phyloP scores from a whole-genome alignment of 2,113 vertebrate genomes.

The Rallus limicola region DNA sequence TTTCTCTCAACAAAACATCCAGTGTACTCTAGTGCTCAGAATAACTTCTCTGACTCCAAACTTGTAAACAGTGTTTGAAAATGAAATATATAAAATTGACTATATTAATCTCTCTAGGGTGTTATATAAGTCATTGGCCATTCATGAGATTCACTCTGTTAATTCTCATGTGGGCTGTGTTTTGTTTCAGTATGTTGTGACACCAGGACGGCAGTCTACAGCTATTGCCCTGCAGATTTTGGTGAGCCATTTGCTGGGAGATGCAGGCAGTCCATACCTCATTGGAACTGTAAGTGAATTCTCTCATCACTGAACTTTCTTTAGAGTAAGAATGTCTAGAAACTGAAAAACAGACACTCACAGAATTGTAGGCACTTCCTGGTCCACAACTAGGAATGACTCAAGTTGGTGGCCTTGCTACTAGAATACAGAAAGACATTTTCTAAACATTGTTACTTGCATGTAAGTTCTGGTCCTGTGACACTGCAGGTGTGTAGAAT shows the following conservation, averaged over 20 bases:
- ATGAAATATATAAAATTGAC: neutral
- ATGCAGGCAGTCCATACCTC: conserved; percentile 85
- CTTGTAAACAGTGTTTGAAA: neutral
- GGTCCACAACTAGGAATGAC: neutral
- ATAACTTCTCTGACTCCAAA: neutral
- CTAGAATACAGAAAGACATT: neutral
- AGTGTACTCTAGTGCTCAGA: neutral
- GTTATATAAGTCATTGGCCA: neutral
- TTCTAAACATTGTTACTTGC: neutral
- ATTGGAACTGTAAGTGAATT: conserved; percentile 78
- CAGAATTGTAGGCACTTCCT: neutral
- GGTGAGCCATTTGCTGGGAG: conserved; percentile 83
- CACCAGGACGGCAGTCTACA: conserved; percentile 79
- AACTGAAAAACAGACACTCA: neutral
- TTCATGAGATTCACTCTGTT: neutral
- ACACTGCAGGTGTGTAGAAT: neutral
- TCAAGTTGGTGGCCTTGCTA: neutral
- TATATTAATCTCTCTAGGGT: rapidly evolving
- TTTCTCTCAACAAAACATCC: neutral
- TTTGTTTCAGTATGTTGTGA: conserved; percentile 81
- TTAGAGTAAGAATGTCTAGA: neutral
- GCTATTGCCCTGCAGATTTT: conserved; percentile 86
- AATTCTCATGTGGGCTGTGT: neutral
- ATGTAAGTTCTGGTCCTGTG: neutral
- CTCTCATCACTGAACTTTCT: neutral